Percentiles rank a stretch among this genome's conserved stretches.
Conservation (phyloP, 2,113 vertebrate genomes). For the Elgaria multicarinata region DNA sequence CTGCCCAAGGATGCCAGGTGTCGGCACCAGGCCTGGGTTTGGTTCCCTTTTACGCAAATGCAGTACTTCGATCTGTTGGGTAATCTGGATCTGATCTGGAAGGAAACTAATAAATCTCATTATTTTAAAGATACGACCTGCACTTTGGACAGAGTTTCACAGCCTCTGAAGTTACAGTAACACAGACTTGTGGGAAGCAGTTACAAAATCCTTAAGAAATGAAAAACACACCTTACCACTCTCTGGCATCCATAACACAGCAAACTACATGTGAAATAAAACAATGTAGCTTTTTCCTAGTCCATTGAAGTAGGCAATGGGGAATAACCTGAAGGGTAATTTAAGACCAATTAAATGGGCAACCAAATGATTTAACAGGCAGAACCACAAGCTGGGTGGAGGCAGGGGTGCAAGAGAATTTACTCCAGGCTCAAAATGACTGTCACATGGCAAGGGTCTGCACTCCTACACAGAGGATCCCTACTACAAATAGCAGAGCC, state of each 20-base stretch:
- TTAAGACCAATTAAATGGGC: background rate
- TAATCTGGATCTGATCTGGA: background rate
- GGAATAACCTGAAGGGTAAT: background rate
- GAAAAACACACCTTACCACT: background rate
- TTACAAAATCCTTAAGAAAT: background rate
- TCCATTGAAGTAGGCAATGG: background rate
- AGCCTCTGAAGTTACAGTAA: background rate
- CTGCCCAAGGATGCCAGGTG: background rate
- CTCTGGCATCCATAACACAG: background rate
- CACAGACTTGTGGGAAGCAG: background rate
- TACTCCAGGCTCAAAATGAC: background rate
- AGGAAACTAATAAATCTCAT: background rate
- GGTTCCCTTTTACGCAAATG: background rate
- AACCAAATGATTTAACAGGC: background rate
- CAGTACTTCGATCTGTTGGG: background rate
- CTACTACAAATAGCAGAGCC: background rate
- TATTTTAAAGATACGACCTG: background rate
- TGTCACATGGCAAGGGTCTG: too few species aligned
- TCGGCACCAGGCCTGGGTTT: background rate
- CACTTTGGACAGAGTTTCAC: background rate
- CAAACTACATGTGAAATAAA: background rate
- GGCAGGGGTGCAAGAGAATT: background rate
- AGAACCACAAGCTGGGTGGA: background rate
- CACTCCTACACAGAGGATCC: too few species aligned
- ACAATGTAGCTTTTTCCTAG: background rate